phyloP scores from a whole-genome alignment of 2,113 vertebrate genomes.

The Dendropsophus ebraccatus region DNA sequence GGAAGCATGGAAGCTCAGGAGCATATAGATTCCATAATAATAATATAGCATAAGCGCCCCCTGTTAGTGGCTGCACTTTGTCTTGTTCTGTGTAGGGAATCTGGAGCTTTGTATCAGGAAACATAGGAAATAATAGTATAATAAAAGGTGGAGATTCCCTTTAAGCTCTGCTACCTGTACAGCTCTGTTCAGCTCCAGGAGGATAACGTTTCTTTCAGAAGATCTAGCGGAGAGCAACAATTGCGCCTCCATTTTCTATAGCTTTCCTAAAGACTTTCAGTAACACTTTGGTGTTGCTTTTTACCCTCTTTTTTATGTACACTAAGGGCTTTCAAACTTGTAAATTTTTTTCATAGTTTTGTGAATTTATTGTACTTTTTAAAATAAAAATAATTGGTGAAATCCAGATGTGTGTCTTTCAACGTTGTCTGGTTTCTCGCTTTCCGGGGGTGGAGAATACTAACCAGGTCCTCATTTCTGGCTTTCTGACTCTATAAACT shows the following conservation, averaged over 20 bases:
- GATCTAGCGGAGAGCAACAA: not conserved
- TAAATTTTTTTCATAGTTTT: constrained; percentile 56
- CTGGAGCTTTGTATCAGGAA: not conserved
- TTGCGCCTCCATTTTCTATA: constrained; percentile 7
- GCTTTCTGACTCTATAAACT: not conserved
- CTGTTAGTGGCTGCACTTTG: too few relatives aligned
- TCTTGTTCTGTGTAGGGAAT: not conserved
- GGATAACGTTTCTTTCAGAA: not conserved
- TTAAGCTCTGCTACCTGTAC: not conserved
- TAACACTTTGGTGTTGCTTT: not conserved
- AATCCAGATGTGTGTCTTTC: constrained; percentile 35
- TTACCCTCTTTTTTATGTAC: constrained; percentile 36
- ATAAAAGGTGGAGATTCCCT: not conserved
- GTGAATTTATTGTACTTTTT: constrained; percentile 55
- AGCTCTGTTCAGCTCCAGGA: not conserved
- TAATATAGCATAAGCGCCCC: too few relatives aligned
- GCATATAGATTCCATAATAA: too few relatives aligned
- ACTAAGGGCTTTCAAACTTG: constrained; percentile 55
- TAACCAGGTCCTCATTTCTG: constrained; percentile 1
- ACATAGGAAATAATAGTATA: too few relatives aligned
- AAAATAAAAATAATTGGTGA: constrained; percentile 51
- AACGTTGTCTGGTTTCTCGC: constrained; percentile 32
- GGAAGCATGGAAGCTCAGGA: too few relatives aligned
- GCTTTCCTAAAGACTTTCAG: not conserved
- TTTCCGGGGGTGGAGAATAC: not conserved